Conservation (phyloP, 2,113 vertebrate genomes). For the Saguinus midas region DNA sequence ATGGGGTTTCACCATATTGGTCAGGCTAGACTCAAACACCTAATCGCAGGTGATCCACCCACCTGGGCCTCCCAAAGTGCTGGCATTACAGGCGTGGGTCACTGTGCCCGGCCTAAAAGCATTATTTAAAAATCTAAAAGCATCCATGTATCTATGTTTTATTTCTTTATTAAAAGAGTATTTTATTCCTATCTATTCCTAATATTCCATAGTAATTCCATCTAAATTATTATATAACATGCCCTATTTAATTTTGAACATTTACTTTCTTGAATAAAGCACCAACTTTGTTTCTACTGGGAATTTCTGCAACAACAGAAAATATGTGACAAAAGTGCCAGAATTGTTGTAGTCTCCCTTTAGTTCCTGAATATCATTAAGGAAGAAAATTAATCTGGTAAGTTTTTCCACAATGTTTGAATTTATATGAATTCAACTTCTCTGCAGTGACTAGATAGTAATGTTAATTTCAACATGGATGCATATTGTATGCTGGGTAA, state of each 20-base stretch:
- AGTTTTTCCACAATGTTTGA: slow-evolving; percentile 51
- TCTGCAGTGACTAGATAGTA: slow-evolving; percentile 15
- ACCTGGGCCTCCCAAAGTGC: no score
- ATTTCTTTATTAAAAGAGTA: neutral
- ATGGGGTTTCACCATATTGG: no score
- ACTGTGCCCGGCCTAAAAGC: no score
- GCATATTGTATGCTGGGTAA: neutral
- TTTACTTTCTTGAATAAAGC: neutral
- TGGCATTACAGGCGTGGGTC: no score
- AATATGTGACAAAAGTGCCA: neutral
- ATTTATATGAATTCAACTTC: slow-evolving; percentile 42
- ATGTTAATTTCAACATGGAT: slow-evolving; percentile 27
- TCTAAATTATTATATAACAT: neutral
- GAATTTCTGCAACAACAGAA: neutral
- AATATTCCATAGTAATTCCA: neutral
- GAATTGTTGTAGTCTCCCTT: neutral
- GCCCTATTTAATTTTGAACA: neutral
- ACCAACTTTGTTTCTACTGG: neutral
- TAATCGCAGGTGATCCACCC: no score
- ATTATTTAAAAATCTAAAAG: neutral
- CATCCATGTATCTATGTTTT: neutral
- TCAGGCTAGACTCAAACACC: no score
- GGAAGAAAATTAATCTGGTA: slow-evolving; percentile 28
- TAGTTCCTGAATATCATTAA: slow-evolving; percentile 28
- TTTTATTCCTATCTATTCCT: neutral